Evolutionary conservation across 1,140 invertebrate genomes (phyloP), one percentile per base, ranked within the genome.

Genomic region (Bacillus rossius): DNA sequence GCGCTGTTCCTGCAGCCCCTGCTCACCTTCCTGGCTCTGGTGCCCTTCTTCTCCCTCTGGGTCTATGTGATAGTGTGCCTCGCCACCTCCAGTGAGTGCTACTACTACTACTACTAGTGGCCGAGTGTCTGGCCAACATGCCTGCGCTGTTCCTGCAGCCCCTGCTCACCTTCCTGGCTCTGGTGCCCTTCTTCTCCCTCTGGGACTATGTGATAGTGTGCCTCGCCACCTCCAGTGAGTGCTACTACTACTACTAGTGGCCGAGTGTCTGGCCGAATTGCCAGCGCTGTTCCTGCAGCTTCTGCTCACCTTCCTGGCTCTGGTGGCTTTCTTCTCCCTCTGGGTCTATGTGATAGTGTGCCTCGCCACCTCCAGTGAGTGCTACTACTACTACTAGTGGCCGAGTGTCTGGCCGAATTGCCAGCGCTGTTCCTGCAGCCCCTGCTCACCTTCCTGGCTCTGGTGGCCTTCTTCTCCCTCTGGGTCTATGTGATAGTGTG

Each of bases 251-350:
- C n/a, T n/a, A n/a, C n/a, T n/a, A n/a, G n/a, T n/a, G n/a, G n/a
- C n/a, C n/a, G n/a, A n/a, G n/a, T n/a, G n/a, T n/a, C n/a, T n/a
- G n/a, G n/a, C 84, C 48, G 84, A 85, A 66, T 80, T 96, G 60
- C 93, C 94, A 5, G 84, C 82, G n/a, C 73, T 98, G 22, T 86
- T 96, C 66, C 75, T 94, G 19, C 93, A 95, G 68, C 94, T 94
- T 1, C 69, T 96, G 1, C 75, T 93, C 57, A 96, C 94, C 0
- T 94, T 94, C 69, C 60, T 89, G 43, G 80, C 87, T 47, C 76
- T 96, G 0, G 72, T 88, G 23, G 59, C 84, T 40, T 96, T 96
- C 71, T 88, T 94, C 61, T 73, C 84, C 40, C 92, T 91, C 77
- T 96, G 92, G 92, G 77, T 93, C 1, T 78, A 81, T 26, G 84